Percentiles rank a stretch among this genome's conserved stretches.
Conservation (phyloP, 2,113 vertebrate species). For the Sciurus niger region DNA sequence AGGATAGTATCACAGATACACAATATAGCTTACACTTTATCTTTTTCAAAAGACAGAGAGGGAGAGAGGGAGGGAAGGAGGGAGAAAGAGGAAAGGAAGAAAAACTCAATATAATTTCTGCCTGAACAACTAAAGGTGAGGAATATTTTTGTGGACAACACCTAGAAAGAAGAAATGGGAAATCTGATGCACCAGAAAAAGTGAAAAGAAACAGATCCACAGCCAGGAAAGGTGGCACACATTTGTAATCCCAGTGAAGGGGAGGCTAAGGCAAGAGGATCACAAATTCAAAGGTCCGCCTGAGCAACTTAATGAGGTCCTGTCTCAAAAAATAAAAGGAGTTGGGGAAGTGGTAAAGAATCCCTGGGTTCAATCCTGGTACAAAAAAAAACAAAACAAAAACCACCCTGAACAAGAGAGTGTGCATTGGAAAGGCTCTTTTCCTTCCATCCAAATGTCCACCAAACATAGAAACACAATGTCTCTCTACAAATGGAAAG, state of each 20-base stretch:
- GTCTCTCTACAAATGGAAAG: not conserved
- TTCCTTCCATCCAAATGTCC: not conserved
- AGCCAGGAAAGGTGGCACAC: no score
- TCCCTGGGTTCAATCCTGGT: no score
- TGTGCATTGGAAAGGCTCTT: not conserved
- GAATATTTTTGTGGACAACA: not conserved
- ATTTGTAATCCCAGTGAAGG: no score
- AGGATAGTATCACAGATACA: not conserved
- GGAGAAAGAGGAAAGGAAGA: no score
- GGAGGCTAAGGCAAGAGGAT: no score
- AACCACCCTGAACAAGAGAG: not conserved
- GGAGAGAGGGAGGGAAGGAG: no score
- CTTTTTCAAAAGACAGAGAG: not conserved
- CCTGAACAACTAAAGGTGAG: not conserved
- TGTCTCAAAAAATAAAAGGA: no score
- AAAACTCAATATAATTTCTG: not conserved
- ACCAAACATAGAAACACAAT: not conserved
- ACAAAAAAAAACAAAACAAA: no score
- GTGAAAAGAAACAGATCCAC: not conserved
- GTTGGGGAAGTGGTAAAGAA: no score
- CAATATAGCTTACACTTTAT: not conserved
- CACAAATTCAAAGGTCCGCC: no score
- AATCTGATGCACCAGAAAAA: not conserved
- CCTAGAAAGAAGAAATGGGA: not conserved
- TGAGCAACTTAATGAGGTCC: no score